phyloP scores from a whole-genome alignment of 2,113 vertebrate species.

The Epinephelus fuscoguttatus region DNA sequence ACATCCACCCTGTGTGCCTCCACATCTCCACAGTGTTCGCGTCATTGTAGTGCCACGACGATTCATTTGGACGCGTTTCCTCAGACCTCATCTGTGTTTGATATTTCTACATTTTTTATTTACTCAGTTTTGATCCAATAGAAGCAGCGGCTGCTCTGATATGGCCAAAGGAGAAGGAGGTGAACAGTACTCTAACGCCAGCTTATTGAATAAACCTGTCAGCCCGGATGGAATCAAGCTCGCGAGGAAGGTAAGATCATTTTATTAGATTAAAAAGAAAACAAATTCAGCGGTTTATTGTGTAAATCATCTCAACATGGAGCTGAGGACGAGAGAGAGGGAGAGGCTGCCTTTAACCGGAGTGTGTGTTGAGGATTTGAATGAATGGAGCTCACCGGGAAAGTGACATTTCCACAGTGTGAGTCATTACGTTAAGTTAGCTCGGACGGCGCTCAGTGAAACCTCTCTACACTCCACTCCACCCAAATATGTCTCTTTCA shows the following conservation, averaged over 20 bases:
- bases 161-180: conserved; percentile 85
- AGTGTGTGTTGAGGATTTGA: not conserved
- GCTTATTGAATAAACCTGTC: conserved; percentile 76
- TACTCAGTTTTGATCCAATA: not conserved
- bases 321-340: rapidly evolving
- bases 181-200: conserved; percentile 82
- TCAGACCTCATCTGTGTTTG: not conserved
- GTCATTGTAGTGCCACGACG: not conserved
- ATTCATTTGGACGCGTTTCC: not conserved
- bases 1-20: conserved; percentile 13
- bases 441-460: not conserved
- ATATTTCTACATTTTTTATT: not conserved
- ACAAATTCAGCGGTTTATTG: not conserved
- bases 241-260: conserved; percentile 71
- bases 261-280: not conserved
- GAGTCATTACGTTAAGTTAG: not conserved
- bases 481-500: no score
- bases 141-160: not conserved
- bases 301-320: rapidly evolving
- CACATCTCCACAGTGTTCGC: conserved; percentile 11
- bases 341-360: not conserved
- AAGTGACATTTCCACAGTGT: conserved; percentile 12
- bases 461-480: not conserved
- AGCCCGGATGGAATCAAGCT: conserved; percentile 55
- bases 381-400: conserved; percentile 33